Percentiles rank a stretch among this genome's conserved stretches.
phyloP scores from a whole-genome alignment of 2,113 vertebrate species.

The Lophura nycthemera region DNA sequence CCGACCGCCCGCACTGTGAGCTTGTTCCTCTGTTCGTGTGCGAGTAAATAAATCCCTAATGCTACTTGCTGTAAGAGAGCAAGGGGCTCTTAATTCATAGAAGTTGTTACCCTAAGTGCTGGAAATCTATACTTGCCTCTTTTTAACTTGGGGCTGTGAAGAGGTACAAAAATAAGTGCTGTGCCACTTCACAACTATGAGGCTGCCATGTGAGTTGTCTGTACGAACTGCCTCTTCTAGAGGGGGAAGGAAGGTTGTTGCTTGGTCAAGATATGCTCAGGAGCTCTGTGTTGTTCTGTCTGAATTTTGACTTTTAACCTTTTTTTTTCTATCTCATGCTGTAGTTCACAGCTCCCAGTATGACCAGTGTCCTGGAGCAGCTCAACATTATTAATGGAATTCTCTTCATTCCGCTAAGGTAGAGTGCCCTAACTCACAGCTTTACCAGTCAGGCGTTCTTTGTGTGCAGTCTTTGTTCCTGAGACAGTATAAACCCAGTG shows the following conservation, averaged over 20 bases:
- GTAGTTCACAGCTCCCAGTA: constrained; percentile 97
- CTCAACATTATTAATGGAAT: constrained; percentile 99
- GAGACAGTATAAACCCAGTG: accelerated
- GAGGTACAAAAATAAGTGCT: not conserved
- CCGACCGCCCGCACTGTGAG: not conserved
- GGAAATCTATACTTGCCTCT: not conserved
- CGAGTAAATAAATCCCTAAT: not conserved
- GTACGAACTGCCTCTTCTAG: not conserved
- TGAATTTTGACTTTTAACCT: not conserved
- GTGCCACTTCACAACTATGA: not conserved
- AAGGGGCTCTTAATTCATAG: not conserved
- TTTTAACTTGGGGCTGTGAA: accelerated
- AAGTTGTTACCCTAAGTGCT: accelerated
- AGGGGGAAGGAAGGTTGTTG: not conserved
- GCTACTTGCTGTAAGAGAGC: not conserved
- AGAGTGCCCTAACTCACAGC: not conserved
- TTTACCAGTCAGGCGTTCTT: not conserved
- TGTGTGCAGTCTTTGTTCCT: not conserved
- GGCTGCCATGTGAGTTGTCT: accelerated
- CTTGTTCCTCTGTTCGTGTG: not conserved
- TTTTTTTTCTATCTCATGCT: accelerated
- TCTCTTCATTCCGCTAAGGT: constrained; percentile 99
- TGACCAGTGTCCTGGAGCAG: constrained; percentile 96
- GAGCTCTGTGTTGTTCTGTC: not conserved
- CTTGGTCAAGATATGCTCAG: not conserved